These are phyloP conservation scores for Dastarcus helophoroides DNA, from an alignment of 2,888 invertebrate species.

Conservation along the genomic window DNA sequence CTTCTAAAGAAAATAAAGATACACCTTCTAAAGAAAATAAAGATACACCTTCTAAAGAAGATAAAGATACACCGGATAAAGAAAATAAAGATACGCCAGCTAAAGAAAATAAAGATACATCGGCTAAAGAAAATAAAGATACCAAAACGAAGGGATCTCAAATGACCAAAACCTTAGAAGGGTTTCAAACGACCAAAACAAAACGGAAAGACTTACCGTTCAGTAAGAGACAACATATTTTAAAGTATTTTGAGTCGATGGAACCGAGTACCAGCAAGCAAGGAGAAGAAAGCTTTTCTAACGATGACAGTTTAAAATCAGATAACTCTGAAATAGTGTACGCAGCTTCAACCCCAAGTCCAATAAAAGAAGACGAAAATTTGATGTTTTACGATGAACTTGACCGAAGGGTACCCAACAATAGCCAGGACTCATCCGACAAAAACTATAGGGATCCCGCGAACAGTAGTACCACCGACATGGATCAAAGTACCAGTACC, in stretches of 20 bases:
- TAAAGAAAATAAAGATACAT: background rate
- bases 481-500: too few species aligned
- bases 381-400: slow-evolving; percentile 15
- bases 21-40: background rate
- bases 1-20: background rate
- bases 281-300: slow-evolving; percentile 2
- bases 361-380: slow-evolving; percentile 11
- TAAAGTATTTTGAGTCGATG: slow-evolving; percentile 1
- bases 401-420: background rate
- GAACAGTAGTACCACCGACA: too few species aligned
- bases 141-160: too few species aligned
- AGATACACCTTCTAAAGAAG: slow-evolving; percentile 1
- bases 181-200: too few species aligned
- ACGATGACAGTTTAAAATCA: background rate
- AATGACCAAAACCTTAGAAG: too few species aligned
- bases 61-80: background rate
- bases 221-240: background rate
- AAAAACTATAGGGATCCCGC: too few species aligned
- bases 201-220: too few species aligned
- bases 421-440: background rate
- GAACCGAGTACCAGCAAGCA: too few species aligned
- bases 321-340: slow-evolving; percentile 1
- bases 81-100: slow-evolving; percentile 1
- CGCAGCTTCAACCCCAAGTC: slow-evolving; percentile 13
- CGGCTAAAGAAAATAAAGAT: background rate